Evolutionary conservation across 2,113 vertebrate genomes (phyloP), one percentile per base, ranked within the genome.

Genomic region (Gambusia affinis): DNA sequence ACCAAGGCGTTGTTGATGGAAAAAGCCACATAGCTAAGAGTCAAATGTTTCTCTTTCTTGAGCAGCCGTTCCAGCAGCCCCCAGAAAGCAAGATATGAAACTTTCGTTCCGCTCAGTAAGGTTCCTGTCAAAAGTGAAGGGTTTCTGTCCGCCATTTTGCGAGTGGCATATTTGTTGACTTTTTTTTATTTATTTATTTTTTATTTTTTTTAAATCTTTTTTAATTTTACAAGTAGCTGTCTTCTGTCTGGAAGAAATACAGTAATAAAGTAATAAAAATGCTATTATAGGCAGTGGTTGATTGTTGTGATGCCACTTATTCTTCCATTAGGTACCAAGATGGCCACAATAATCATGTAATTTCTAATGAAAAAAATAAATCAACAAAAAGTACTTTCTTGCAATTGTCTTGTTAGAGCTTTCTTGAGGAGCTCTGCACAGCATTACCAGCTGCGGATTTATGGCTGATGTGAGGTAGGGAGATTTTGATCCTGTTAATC

Each of bases 21-120:
- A 57, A 57, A 24, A 57, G 51, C 51, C 22, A n/a, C 19, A 57
- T 57, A n/a, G 22, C 2, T 10, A n/a, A 37, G 7, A n/a, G 8
- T 24, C 24, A n/a, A 57, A 8, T 1, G 24, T n/a, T 57, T n/a
- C 24, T 57, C 24, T 57, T 6, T 47, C 44, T 17, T 19, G 44
- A 47, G 17, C 14, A 47, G 17, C 44, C 44, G 8, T 57, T 8
- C 51, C 51, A 57, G 8, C 22, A 11, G 17, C 51, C 76, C 6
- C 28, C 60, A 51, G 47, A 47, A 85, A 81, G 65, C 17, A 0
- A 4, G 4, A 70, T 2, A 3, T 31, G 15, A 0, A 35, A 67
- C 3, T 0, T 11, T 10, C 0, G 81, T 86, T 86, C 88, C 86
- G 61, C 14, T 31, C 1, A 7, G 1, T 73, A 76, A 24, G 5